Evolutionary conservation across 1,140 invertebrate genomes (phyloP).

Genomic region (Dufourea novaeangliae): DNA sequence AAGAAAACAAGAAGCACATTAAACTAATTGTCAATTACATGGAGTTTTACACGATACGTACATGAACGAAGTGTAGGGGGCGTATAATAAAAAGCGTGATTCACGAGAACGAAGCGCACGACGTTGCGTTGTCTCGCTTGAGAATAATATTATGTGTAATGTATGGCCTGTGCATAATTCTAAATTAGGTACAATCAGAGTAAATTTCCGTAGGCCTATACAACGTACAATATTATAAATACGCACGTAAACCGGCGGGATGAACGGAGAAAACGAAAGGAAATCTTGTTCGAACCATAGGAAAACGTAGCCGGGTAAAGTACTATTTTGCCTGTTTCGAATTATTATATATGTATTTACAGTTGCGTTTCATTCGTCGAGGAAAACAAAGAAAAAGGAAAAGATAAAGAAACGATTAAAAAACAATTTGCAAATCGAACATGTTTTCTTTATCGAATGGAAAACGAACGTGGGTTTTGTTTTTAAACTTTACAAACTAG

Average conservation of each 20-base stretch:
- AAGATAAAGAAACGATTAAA: too few relatives aligned
- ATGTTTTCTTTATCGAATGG: background rate
- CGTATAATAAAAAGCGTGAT: too few relatives aligned
- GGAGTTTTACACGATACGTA: constrained; percentile 58
- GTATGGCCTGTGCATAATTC: constrained; percentile 68
- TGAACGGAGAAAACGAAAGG: background rate
- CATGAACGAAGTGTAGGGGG: background rate
- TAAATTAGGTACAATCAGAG: constrained; percentile 67
- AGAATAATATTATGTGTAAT: constrained; percentile 50
- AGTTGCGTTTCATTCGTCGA: background rate
- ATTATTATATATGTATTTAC: background rate
- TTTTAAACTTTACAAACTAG: constrained; percentile 56
- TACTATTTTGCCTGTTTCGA: constrained; percentile 51
- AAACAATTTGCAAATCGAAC: background rate
- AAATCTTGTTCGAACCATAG: background rate
- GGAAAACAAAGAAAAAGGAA: background rate
- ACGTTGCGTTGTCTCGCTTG: too few relatives aligned
- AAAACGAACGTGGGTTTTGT: background rate
- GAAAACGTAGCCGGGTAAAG: constrained; percentile 51
- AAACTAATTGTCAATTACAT: constrained; percentile 66
- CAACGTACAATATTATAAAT: constrained; percentile 33
- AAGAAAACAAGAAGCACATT: background rate
- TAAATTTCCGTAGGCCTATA: constrained; percentile 60
- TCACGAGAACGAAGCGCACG: constrained; percentile 32
- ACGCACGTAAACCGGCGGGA: constrained; percentile 30